These are phyloP conservation scores for Brachirus orientalis DNA, from an alignment of 2,113 vertebrate species.

Conservation along the genomic window DNA sequence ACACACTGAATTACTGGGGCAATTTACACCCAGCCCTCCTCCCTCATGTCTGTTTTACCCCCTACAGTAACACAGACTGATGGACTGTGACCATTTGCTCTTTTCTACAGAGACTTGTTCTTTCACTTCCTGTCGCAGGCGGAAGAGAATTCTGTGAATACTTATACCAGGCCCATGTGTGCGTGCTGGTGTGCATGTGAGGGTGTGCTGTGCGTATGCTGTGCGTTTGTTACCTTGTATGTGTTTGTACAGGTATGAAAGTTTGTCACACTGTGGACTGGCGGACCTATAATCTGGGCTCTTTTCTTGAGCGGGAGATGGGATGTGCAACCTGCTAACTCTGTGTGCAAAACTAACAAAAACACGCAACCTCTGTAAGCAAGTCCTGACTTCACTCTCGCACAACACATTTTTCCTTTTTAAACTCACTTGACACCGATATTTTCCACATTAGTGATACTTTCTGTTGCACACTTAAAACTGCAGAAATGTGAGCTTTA, in stretches of 20 bases:
- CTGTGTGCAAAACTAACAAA: constrained; percentile 47
- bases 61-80: constrained; percentile 43
- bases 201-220: constrained; percentile 13
- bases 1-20: constrained; percentile 31
- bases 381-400: constrained; percentile 20
- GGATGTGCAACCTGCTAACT: constrained; percentile 48
- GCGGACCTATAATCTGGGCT: constrained; percentile 63
- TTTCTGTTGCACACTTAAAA: constrained; percentile 55
- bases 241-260: constrained; percentile 69
- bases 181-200: constrained; percentile 22
- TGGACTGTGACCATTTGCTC: constrained; percentile 50
- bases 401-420: constrained; percentile 19
- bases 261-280: constrained; percentile 69
- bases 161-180: constrained; percentile 55
- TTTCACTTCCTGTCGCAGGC: constrained; percentile 44
- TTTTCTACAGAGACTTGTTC: constrained; percentile 72
- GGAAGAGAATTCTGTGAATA: constrained; percentile 71
- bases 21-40: constrained; percentile 57
- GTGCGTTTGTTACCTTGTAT: constrained; percentile 56
- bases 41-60: constrained; percentile 38
- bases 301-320: constrained; percentile 28
- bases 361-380: constrained; percentile 10
- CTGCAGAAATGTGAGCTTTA: constrained; percentile 59
- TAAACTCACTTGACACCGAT: constrained; percentile 32
- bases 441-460: constrained; percentile 63